Conservation (phyloP, 2,797 vertebrate genomes). For the Pangasius mekongensis region DNA sequence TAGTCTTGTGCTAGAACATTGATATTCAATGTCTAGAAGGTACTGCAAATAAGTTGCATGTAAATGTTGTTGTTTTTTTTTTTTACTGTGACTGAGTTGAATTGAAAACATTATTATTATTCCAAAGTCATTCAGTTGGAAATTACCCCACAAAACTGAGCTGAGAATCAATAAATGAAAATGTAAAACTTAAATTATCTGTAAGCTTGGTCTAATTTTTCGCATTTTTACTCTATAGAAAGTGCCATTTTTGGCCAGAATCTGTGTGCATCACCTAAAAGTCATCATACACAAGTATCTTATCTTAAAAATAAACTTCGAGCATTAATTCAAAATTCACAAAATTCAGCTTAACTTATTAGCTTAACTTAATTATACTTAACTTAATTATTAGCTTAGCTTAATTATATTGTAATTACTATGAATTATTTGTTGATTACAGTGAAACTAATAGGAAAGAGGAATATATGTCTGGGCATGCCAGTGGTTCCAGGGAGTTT, state of each 20-base stretch:
- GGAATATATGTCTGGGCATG: not conserved
- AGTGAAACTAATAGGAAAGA: not conserved
- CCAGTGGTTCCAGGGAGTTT: not conserved
- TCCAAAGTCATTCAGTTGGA: not conserved
- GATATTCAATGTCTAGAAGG: not conserved
- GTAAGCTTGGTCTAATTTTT: not conserved
- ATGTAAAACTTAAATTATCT: not conserved
- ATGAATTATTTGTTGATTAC: not conserved
- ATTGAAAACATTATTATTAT: not conserved
- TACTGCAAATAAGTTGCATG: not conserved
- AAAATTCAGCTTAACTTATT: not conserved
- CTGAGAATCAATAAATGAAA: not conserved
- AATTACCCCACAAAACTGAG: not conserved
- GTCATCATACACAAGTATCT: not conserved
- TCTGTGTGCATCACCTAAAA: not conserved
- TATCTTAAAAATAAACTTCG: not conserved
- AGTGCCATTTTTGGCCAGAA: not conserved
- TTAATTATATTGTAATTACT: not conserved
- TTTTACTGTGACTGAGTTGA: not conserved
- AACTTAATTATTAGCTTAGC: too few relatives aligned
- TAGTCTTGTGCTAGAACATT: not conserved
- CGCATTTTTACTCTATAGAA: not conserved
- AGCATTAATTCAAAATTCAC: not conserved
- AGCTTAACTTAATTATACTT: too few relatives aligned
- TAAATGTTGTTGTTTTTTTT: not conserved